These are phyloP conservation scores for Drosophila imparisetae DNA, from an alignment of 2,888 invertebrate species.

Conservation along the genomic window DNA sequence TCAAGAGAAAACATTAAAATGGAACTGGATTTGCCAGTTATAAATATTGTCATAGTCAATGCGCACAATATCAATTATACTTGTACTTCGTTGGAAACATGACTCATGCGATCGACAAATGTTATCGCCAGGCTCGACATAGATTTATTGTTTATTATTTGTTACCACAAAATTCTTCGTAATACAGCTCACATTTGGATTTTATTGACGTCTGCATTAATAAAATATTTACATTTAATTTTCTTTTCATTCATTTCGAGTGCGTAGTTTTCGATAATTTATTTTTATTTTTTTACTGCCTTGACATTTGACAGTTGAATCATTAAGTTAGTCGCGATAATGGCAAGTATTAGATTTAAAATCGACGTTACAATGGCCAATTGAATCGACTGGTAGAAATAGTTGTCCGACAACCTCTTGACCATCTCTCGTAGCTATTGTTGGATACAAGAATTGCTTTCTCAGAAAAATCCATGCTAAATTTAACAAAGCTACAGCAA, in stretches of 20 bases:
- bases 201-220: background rate
- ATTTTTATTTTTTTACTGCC: background rate
- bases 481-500: too few relatives aligned
- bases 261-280: background rate
- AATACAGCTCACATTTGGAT: background rate
- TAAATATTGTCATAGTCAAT: background rate
- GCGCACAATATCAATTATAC: background rate
- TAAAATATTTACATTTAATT: slow-evolving; percentile 17
- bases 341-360: background rate
- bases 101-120: slow-evolving; percentile 5
- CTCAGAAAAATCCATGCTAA: background rate
- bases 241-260: slow-evolving; percentile 1
- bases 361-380: background rate
- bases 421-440: background rate
- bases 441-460: background rate
- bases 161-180: background rate
- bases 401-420: background rate
- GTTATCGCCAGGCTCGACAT: background rate
- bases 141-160: slow-evolving; percentile 1
- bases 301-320: slow-evolving; percentile 56
- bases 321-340: slow-evolving; percentile 52
- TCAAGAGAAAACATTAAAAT: slow-evolving; percentile 28
- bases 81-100: background rate
- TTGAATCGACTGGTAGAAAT: slow-evolving; percentile 4
- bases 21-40: background rate